A percentile compares a stretch with the other conserved stretches of the same genome.
Evolutionary conservation across 2,888 invertebrate species (phyloP).

Genomic region (Ceramica pisi): DNA sequence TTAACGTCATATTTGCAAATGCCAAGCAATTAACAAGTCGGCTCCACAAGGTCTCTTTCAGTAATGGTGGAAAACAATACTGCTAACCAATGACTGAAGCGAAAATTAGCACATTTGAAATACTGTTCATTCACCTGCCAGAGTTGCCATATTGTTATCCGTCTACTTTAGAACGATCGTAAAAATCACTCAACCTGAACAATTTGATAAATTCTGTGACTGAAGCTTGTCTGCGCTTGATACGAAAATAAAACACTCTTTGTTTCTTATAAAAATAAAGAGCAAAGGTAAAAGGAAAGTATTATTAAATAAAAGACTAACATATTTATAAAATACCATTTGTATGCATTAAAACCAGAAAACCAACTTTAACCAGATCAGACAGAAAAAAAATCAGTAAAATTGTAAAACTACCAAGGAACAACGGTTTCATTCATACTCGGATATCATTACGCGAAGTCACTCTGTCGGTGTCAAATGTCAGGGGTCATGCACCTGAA

Average conservation of each 20-base stretch:
- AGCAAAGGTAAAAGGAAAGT: conserved; percentile 28
- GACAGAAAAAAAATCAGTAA: conserved; percentile 49
- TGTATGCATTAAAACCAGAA: conserved; percentile 41
- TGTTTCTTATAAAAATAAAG: conserved; percentile 27
- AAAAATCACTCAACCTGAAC: conserved; percentile 54
- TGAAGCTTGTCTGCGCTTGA: conserved; percentile 17
- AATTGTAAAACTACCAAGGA: conserved; percentile 28
- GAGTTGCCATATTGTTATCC: conserved; percentile 54
- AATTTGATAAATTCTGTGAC: conserved; percentile 45
- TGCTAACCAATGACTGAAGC: conserved; percentile 83
- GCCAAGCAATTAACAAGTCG: conserved; percentile 60
- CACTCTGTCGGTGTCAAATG: conserved; percentile 68
- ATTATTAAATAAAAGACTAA: conserved; percentile 13
- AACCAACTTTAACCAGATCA: conserved; percentile 17
- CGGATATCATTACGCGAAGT: conserved; percentile 45
- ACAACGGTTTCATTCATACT: conserved; percentile 59
- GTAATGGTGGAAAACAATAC: conserved; percentile 76
- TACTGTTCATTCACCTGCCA: conserved; percentile 84
- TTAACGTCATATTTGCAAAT: conserved; percentile 57
- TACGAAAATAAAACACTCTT: conserved; percentile 32
- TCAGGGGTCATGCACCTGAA: conserved; percentile 70
- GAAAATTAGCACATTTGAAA: conserved; percentile 84
- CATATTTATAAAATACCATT: conserved; percentile 25
- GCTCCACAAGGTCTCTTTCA: conserved; percentile 71
- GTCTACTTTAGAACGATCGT: conserved; percentile 43